These are phyloP conservation scores for Lycocerus yunnanus DNA, from an alignment of 2,888 invertebrate species.

Conservation along the genomic window DNA sequence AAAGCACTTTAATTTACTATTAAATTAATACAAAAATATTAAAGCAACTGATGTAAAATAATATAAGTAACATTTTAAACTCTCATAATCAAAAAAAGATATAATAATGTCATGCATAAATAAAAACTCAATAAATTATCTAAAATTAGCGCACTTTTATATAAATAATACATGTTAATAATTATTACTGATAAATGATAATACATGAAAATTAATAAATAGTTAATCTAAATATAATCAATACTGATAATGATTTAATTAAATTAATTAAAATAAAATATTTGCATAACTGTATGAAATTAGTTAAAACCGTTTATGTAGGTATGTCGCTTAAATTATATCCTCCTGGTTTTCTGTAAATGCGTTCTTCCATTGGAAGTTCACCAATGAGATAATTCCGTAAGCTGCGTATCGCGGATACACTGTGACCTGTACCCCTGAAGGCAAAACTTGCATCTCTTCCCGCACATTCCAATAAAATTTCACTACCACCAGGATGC, in stretches of 20 bases:
- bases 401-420: conserved; percentile 66
- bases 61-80: no score
- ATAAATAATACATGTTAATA: neutral
- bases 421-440: conserved; percentile 78
- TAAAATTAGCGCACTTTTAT: neutral
- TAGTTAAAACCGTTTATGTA: conserved; percentile 46
- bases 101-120: no score
- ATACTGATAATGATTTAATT: neutral
- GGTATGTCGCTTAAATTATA: conserved; percentile 64
- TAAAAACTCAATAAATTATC: neutral
- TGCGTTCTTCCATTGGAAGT: conserved; percentile 72
- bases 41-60: no score
- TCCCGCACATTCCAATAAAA: conserved; percentile 83
- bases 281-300: neutral
- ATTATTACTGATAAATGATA: neutral
- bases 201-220: neutral
- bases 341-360: conserved; percentile 69
- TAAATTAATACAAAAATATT: no score
- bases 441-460: conserved; percentile 84
- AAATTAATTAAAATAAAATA: neutral
- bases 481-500: conserved; percentile 85
- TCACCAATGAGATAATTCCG: conserved; percentile 77
- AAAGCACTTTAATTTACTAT: no score
- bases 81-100: no score
- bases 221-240: neutral